phyloP scores from a whole-genome alignment of 1,140 invertebrate genomes.

The Trigoniulus corallinus region DNA sequence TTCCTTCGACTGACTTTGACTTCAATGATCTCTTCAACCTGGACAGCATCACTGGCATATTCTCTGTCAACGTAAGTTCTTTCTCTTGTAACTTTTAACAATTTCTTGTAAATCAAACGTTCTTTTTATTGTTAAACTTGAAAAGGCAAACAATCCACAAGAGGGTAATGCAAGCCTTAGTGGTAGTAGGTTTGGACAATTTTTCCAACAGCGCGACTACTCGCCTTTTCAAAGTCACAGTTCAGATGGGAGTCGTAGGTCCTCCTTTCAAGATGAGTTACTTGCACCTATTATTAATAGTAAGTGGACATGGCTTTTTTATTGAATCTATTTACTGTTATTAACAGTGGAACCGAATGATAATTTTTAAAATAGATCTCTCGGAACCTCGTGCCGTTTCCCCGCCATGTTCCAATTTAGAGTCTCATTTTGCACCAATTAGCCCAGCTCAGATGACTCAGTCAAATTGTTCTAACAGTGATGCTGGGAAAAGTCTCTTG shows the following conservation, averaged over 20 bases:
- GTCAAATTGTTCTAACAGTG: too few relatives aligned
- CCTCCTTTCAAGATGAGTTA: slow-evolving; percentile 43
- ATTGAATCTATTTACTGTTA: too few relatives aligned
- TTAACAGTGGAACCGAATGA: too few relatives aligned
- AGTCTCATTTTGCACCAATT: slow-evolving; percentile 42
- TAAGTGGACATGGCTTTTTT: slow-evolving; percentile 18
- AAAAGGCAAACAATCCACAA: too few relatives aligned
- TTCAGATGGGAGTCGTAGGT: slow-evolving; percentile 30
- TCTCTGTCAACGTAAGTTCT: slow-evolving; percentile 30
- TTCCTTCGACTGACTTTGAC: slow-evolving; percentile 31
- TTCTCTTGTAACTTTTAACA: neutral
- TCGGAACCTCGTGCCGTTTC: too few relatives aligned
- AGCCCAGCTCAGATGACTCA: slow-evolving; percentile 32
- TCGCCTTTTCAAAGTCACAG: slow-evolving; percentile 13
- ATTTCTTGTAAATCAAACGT: neutral
- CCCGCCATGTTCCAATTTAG: slow-evolving; percentile 29
- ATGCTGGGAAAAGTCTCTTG: neutral
- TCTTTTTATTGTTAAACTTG: neutral
- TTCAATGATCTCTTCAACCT: slow-evolving; percentile 53
- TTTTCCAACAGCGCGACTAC: slow-evolving; percentile 18
- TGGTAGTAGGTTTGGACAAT: slow-evolving; percentile 25
- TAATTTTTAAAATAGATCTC: too few relatives aligned
- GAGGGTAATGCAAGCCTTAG: too few relatives aligned
- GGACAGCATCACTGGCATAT: slow-evolving; percentile 40
- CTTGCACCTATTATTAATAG: slow-evolving; percentile 45